A percentile compares a stretch with the other conserved stretches of the same genome.
These are phyloP conservation scores for Lycaon pictus DNA, from an alignment of 2,113 vertebrate species.

Conservation along the genomic window DNA sequence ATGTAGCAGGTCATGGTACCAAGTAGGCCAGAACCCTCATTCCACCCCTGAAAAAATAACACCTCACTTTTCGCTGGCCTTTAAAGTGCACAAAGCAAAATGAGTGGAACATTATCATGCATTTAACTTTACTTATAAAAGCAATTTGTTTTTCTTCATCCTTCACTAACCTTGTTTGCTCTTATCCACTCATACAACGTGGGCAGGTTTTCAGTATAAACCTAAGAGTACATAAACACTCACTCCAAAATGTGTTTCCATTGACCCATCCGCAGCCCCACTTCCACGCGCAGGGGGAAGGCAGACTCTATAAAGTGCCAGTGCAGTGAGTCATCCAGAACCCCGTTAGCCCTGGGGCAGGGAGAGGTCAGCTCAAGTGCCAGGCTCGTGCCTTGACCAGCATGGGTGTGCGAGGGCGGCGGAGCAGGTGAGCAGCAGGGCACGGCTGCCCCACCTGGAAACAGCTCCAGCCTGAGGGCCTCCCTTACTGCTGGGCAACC, in stretches of 20 bases:
- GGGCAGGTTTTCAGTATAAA: not conserved
- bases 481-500: not conserved
- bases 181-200: not conserved
- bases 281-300: not conserved
- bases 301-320: not conserved
- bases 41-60: too few species aligned
- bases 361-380: not conserved
- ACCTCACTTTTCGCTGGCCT: too few species aligned
- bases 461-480: not conserved
- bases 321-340: not conserved
- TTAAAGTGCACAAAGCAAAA: not conserved
- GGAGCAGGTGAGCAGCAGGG: too few species aligned
- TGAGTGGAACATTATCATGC: not conserved
- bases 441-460: not conserved
- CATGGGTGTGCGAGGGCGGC: too few species aligned
- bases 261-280: not conserved
- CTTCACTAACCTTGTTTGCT: not conserved
- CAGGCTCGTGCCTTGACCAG: fast-evolving
- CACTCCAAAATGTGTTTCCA: not conserved
- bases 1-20: too few species aligned
- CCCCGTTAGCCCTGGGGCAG: not conserved
- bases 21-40: too few species aligned
- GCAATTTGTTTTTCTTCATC: not conserved
- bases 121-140: not conserved
- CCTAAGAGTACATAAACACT: not conserved